Evolutionary conservation across 2,797 vertebrate genomes (phyloP).

Genomic region (Poliocrania exsul): DNA sequence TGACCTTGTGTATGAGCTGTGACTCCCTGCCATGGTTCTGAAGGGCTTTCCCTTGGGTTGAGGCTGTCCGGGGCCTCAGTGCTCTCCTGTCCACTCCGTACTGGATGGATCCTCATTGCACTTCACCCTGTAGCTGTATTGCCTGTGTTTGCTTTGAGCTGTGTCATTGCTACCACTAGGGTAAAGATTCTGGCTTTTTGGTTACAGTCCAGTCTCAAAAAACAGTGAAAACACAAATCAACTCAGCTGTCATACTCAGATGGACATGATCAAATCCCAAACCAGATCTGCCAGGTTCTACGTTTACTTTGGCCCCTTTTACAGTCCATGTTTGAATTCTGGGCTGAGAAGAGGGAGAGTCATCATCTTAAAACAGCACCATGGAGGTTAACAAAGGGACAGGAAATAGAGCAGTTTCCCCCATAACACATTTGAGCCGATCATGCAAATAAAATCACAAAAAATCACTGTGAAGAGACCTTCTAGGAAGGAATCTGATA

Average conservation of each 20-base stretch:
- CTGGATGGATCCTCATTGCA: background rate
- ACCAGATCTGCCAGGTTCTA: conserved; percentile 6
- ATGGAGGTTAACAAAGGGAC: background rate
- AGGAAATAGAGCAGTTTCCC: background rate
- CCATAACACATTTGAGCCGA: background rate
- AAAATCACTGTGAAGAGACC: background rate
- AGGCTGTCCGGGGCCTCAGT: background rate
- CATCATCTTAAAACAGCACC: background rate
- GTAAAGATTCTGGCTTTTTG: background rate
- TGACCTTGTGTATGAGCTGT: background rate
- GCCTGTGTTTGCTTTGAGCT: background rate
- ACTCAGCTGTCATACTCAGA: background rate
- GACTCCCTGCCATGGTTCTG: background rate
- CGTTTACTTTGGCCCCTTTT: background rate
- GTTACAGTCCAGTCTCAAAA: conserved; percentile 24
- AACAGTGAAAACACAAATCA: background rate
- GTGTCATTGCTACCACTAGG: background rate
- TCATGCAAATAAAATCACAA: conserved; percentile 25
- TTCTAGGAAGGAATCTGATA: background rate
- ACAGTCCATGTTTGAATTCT: background rate
- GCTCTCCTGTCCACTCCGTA: background rate
- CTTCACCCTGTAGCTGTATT: background rate
- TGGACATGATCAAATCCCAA: background rate
- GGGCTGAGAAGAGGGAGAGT: background rate
- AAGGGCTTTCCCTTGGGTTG: background rate